Conservation (phyloP, 2,113 vertebrate species). For the Cacatua alba region DNA sequence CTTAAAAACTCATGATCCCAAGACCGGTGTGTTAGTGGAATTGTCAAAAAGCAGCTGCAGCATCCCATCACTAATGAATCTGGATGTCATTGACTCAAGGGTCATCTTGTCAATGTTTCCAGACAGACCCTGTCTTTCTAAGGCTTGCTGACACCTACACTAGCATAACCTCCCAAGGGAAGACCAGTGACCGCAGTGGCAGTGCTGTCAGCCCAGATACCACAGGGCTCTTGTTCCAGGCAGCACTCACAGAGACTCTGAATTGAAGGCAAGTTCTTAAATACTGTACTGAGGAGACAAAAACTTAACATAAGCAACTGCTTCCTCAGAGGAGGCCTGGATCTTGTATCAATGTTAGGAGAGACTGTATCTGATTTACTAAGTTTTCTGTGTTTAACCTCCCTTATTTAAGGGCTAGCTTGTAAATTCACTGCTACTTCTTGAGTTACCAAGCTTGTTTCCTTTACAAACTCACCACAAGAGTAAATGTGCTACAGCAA, state of each 20-base stretch:
- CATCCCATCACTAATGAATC: neutral
- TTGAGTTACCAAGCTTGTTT: neutral
- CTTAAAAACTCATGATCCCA: neutral
- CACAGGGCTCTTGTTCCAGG: accelerated
- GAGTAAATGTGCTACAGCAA: neutral
- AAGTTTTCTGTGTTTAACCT: neutral
- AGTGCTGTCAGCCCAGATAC: neutral
- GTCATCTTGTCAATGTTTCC: neutral
- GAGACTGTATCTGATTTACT: neutral
- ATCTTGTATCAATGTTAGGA: neutral
- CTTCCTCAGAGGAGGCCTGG: neutral
- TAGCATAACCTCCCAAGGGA: neutral
- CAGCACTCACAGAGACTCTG: neutral
- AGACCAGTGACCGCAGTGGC: accelerated
- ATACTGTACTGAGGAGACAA: neutral
- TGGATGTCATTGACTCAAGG: neutral
- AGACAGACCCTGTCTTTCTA: neutral
- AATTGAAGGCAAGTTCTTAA: neutral
- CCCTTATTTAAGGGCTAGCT: neutral
- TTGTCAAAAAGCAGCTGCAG: neutral
- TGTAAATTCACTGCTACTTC: neutral
- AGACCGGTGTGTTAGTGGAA: neutral
- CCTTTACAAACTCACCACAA: neutral
- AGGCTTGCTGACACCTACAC: neutral
- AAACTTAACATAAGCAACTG: neutral